Conservation (phyloP, 1,140 invertebrate genomes). For the Brachionus paranguensis region DNA sequence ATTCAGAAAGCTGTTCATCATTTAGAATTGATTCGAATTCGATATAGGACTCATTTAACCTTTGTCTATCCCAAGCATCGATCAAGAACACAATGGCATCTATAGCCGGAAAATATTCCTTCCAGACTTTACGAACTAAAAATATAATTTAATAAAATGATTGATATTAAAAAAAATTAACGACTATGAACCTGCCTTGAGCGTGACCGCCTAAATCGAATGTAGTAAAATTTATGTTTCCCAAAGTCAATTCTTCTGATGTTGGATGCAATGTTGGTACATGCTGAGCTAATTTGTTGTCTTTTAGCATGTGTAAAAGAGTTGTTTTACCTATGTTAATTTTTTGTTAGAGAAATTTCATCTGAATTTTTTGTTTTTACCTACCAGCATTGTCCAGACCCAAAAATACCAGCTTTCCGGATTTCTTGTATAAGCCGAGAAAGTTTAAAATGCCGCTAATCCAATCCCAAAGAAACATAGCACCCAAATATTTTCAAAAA, state of each 20-base stretch:
- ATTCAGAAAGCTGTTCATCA: conserved; percentile 90
- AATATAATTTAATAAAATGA: neutral
- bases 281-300: conserved; percentile 96
- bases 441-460: conserved; percentile 57
- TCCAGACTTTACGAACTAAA: conserved; percentile 86
- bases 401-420: conserved; percentile 92
- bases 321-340: conserved; percentile 68
- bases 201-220: conserved; percentile 98
- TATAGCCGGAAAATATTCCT: conserved; percentile 97
- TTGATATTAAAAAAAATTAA: neutral
- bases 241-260: conserved; percentile 96
- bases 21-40: conserved; percentile 52
- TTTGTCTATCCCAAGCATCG: conserved; percentile 80
- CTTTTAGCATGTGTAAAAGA: conserved; percentile 96
- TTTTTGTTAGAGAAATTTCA: neutral
- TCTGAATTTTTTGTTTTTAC: conserved; percentile 43
- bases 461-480: conserved; percentile 96
- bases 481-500: conserved; percentile 39
- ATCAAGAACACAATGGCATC: conserved; percentile 98
- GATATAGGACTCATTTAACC: conserved; percentile 81
- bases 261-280: conserved; percentile 98
- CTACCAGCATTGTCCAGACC: conserved; percentile 97
- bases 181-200: conserved; percentile 61
- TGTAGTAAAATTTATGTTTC: conserved; percentile 97
- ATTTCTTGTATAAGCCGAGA: conserved; percentile 82